Evolutionary conservation across 2,888 invertebrate genomes (phyloP).

Genomic region (Chrysolina oricalcia): DNA sequence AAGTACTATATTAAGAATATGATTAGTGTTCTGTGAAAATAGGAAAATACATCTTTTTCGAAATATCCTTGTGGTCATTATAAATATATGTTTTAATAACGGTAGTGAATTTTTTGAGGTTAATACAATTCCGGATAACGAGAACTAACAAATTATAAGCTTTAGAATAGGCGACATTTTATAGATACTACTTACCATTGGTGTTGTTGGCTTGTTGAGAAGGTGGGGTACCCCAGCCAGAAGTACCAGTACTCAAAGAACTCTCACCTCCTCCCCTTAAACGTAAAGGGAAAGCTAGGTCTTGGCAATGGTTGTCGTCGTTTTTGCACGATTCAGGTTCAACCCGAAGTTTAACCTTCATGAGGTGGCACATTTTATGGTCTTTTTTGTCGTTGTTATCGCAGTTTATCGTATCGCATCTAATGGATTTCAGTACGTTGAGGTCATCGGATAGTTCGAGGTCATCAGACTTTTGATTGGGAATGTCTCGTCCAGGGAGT

Average conservation of each 20-base stretch:
- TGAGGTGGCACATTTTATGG: constrained; percentile 72
- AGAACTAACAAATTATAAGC: too few relatives aligned
- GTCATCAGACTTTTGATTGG: constrained; percentile 73
- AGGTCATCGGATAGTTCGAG: constrained; percentile 68
- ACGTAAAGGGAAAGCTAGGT: constrained; percentile 73
- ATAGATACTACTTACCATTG: constrained; percentile 71
- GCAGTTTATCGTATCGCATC: constrained; percentile 57
- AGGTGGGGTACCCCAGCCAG: constrained; percentile 86
- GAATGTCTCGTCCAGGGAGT: constrained; percentile 73
- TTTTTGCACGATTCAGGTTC: constrained; percentile 56
- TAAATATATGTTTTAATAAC: too few relatives aligned
- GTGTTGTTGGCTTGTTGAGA: constrained; percentile 78
- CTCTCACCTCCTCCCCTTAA: constrained; percentile 88
- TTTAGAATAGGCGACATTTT: too few relatives aligned
- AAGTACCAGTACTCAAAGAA: constrained; percentile 82
- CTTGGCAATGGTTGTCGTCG: constrained; percentile 57
- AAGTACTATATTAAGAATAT: too few relatives aligned
- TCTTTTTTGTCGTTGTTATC: constrained; percentile 67
- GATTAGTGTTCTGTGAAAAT: too few relatives aligned
- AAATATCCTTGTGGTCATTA: too few relatives aligned
- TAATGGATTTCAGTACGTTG: constrained; percentile 61
- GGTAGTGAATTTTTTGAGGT: too few relatives aligned
- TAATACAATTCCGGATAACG: too few relatives aligned
- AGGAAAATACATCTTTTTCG: too few relatives aligned
- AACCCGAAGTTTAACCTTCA: constrained; percentile 63